Evolutionary conservation across 2,888 invertebrate genomes (phyloP).

Genomic region (Lepidochrysops patricia): DNA sequence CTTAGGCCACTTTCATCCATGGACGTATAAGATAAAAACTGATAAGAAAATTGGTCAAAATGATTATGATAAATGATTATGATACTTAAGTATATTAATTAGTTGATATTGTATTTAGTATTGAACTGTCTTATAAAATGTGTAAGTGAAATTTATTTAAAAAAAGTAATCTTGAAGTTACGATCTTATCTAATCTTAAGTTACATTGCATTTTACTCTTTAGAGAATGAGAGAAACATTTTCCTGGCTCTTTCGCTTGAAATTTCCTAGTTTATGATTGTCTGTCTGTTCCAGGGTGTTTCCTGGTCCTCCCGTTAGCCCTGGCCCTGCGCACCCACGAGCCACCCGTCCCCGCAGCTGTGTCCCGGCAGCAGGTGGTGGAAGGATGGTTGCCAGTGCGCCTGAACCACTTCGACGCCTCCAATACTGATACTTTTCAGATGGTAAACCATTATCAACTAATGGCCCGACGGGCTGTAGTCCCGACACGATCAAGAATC

Average conservation of each 20-base stretch:
- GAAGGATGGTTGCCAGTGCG: conserved; percentile 55
- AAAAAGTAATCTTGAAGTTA: too few species aligned
- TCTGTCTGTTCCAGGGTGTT: conserved; percentile 38
- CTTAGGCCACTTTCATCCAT: background rate
- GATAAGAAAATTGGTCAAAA: background rate
- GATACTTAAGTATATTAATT: background rate
- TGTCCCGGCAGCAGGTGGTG: conserved; percentile 24
- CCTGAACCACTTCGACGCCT: conserved; percentile 70
- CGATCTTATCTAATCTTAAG: too few species aligned
- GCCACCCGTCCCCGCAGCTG: conserved; percentile 33
- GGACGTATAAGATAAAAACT: background rate
- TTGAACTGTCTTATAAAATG: background rate
- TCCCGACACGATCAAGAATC: too few species aligned
- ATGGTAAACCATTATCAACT: conserved; percentile 65
- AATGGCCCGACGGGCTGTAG: too few species aligned
- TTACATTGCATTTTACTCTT: too few species aligned
- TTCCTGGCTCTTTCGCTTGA: too few species aligned
- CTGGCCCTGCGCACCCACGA: conserved; percentile 38
- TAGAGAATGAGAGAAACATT: too few species aligned
- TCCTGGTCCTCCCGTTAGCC: conserved; percentile 35
- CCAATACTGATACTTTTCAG: conserved; percentile 59
- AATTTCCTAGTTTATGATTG: too few species aligned
- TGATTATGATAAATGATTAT: background rate
- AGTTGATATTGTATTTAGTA: background rate
- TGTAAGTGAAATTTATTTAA: background rate